Percentiles rank a stretch among this genome's conserved stretches.
These are phyloP conservation scores for Papilio polyxenes DNA, from an alignment of 1,140 invertebrate species.

Conservation along the genomic window DNA sequence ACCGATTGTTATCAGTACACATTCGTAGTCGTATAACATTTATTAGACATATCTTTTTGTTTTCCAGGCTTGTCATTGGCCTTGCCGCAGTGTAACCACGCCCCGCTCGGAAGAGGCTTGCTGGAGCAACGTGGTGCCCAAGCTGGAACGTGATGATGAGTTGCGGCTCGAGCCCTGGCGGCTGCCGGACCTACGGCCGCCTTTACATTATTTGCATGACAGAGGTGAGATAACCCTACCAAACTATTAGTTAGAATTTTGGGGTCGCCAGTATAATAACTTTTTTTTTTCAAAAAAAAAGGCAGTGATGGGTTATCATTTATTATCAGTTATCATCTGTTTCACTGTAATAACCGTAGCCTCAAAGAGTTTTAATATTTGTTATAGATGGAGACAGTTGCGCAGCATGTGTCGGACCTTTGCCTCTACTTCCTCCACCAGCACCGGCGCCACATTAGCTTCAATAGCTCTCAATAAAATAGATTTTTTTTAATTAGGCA, in stretches of 20 bases:
- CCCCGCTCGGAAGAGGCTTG: constrained; percentile 56
- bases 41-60: background rate
- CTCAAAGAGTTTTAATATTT: background rate
- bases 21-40: background rate
- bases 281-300: too few species aligned
- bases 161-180: constrained; percentile 64
- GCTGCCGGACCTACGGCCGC: constrained; percentile 67
- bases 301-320: too few species aligned
- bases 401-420: constrained; percentile 69
- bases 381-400: constrained; percentile 71
- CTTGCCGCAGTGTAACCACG: constrained; percentile 54
- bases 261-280: background rate
- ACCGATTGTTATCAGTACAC: background rate
- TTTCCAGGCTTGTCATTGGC: constrained; percentile 64
- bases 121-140: constrained; percentile 69
- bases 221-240: constrained; percentile 52
- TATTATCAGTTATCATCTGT: background rate
- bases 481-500: background rate
- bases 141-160: constrained; percentile 69
- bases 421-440: constrained; percentile 65
- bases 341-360: background rate
- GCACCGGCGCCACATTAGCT: constrained; percentile 69
- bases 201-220: constrained; percentile 66
- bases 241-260: background rate
- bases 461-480: background rate